Evolutionary conservation across 2,797 vertebrate species (phyloP).

Genomic region (Schizopygopsis malacanthus): DNA sequence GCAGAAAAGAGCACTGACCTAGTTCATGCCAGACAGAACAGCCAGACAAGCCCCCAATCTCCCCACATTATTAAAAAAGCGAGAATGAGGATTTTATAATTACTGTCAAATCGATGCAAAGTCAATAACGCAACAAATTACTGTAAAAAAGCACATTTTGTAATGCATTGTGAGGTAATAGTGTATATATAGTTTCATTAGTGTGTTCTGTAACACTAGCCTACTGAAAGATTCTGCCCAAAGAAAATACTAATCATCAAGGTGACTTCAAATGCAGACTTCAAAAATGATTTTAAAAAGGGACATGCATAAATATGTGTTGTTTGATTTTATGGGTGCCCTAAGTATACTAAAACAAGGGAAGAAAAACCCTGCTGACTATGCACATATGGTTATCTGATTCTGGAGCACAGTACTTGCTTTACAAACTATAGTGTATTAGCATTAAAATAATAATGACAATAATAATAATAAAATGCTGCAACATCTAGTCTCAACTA

Average conservation of each 20-base stretch:
- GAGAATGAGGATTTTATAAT: neutral
- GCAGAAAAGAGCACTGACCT: constrained; percentile 46
- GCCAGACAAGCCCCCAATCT: constrained; percentile 8
- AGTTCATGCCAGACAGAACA: constrained; percentile 41
- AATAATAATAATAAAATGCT: neutral
- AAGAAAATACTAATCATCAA: neutral
- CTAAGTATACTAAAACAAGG: neutral
- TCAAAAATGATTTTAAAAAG: neutral
- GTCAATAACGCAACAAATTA: neutral
- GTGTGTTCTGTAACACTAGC: neutral
- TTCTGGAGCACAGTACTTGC: neutral
- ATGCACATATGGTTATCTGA: neutral
- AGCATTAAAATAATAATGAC: neutral
- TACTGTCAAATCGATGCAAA: constrained; percentile 1
- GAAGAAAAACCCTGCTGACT: neutral
- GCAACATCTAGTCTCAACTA: neutral
- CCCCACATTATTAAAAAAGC: neutral
- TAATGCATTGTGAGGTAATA: neutral
- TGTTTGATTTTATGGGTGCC: neutral
- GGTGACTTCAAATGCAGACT: neutral
- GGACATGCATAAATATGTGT: neutral
- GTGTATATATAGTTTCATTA: neutral
- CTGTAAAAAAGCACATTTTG: neutral
- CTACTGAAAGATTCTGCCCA: neutral
- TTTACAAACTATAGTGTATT: neutral